Evolutionary conservation across 2,113 vertebrate species (phyloP), one percentile per base, ranked within the genome.

Genomic region (Varanus komodoensis): DNA sequence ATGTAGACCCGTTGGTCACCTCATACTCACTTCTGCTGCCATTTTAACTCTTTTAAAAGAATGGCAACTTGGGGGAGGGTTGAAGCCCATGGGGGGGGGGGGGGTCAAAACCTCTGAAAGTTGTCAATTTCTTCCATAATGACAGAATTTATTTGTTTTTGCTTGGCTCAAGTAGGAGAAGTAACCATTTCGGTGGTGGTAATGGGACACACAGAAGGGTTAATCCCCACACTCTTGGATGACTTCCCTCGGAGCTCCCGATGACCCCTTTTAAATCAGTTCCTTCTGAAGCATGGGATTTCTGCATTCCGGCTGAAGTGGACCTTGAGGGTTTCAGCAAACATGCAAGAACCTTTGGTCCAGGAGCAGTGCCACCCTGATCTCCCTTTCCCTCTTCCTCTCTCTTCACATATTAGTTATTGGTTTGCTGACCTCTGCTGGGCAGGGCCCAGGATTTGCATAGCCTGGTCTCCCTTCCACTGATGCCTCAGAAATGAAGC

Each of bases 391-490:
- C 73, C 48, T 85, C n/a, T 29, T 32, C 27, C 14, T 74, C 32
- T 74, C 17, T 38, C 38, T 64, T 74, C 32, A 50, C 0, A 0
- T 91, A 90, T 94, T 95, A 93, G 52, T 94, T 91, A 94, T 95
- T 94, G 93, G 87, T 71, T 95, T 94, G 94, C 93, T 95, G 97
- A 96, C 93, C 94, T 67, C 92, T 97, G 84, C 94, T 96, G 95
- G 95, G 92, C 88, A 94, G 80, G 38, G 74, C n/a, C 85, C 88
- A 90, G 87, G 64, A 92, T 92, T 90, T 82, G 87, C 87, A 27
- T 15, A 86, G 7, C 7, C 25, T 4, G n/a, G 84, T 80, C 81
- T 54, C 38, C 81, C 50, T 34, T 25, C 7, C 69, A 48, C 77
- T 89, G 38, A 21, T 93, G 84, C 80, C 17, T 15, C 50, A 23